Percentiles rank a stretch among this genome's conserved stretches.
These are phyloP conservation scores for Dendropsophus ebraccatus DNA, from an alignment of 2,113 vertebrate species.

Conservation along the genomic window DNA sequence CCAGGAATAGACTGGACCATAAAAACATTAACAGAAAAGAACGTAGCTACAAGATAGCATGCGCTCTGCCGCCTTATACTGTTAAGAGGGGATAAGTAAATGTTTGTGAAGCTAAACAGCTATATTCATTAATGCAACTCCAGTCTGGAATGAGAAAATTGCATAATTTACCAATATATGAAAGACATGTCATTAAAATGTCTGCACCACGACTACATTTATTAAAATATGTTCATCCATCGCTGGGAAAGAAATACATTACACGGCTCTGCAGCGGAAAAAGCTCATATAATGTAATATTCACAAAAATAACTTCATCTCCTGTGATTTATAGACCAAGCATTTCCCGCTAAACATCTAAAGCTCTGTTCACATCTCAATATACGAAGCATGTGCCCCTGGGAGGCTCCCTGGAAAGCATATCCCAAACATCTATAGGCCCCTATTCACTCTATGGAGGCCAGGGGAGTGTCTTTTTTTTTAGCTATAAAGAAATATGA, in stretches of 20 bases:
- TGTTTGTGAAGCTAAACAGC: neutral
- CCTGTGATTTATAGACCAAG: neutral
- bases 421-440: too few species aligned
- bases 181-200: slow-evolving; percentile 12
- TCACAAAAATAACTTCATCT: neutral
- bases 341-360: neutral
- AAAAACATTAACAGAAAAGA: neutral
- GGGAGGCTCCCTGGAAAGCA: too few species aligned
- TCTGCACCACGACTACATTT: neutral
- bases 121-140: slow-evolving; percentile 6
- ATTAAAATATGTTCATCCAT: slow-evolving; percentile 2
- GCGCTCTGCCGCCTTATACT: neutral
- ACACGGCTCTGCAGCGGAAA: neutral
- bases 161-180: slow-evolving; percentile 33
- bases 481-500: too few species aligned
- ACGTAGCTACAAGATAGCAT: neutral
- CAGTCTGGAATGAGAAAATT: neutral
- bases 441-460: too few species aligned
- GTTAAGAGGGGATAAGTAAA: neutral
- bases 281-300: neutral
- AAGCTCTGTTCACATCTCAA: too few species aligned
- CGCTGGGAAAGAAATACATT: neutral
- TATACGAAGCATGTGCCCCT: neutral
- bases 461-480: too few species aligned
- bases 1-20: neutral